Base-by-base conservation (phyloP, 1,140 invertebrate species). In the Eufriesea mexicana region DNA sequence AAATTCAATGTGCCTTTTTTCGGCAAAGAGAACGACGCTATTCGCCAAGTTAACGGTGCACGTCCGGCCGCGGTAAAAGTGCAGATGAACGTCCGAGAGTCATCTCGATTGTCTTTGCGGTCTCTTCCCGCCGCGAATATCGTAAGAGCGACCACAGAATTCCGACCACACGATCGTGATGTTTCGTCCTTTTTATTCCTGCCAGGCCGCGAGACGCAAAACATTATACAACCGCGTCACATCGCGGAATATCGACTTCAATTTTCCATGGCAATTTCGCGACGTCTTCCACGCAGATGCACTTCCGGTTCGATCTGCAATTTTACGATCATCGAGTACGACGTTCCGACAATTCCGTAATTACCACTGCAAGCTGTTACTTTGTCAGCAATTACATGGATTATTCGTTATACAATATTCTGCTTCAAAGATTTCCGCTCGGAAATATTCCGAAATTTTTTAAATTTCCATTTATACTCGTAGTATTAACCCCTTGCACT, bases 101-200 rank as follows among this genome's bases (percentile, higher is more conserved):
- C 82, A 51, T 78, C 68, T 59, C 74, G 66, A 83, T 85, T 83
- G 84, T 85, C 84, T 85, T 79, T 74, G 80, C 80, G 81, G 81
- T 83, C 70, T 74, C 57, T 35, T n/a, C 35, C 1, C n/a, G n/a
- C 55, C 28, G 42, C 23, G 75, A 86, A 79, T 84, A 86, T 79
- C 70, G 59, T n/a, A 47, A 64, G 47, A 51, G 9, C 47, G 45
- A 86, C 84, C 84, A 47, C 84, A 84, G 66, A 76, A 86, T 70
- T 49, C 71, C 35, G 35, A 79, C 84, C 84, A 42, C 82, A 71
- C 81, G 57, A 84, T 79, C 81, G 55, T 62, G 76, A 86, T 70
- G 70, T 75, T 45, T 59, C 76, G 23, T 35, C 57, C 25, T 84
- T 83, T 76, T 85, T 74, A 78, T 68, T 80, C 59, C 23, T 49